Evolutionary conservation across 2,888 invertebrate genomes (phyloP), one percentile per base, ranked within the genome.

Genomic region (Troilus luridus): DNA sequence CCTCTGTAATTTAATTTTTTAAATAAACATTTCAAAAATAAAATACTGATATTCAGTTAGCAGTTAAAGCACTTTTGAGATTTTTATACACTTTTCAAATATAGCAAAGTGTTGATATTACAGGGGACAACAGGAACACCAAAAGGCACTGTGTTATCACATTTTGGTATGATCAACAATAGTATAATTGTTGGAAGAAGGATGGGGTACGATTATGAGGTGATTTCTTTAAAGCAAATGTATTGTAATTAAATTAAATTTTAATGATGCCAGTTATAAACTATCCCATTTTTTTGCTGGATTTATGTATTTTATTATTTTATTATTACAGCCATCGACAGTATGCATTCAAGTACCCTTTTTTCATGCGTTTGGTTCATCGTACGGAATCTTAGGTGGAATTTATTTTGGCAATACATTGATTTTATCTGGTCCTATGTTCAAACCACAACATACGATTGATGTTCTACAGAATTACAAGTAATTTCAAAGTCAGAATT

Each of bases 281-380:
- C 41, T 62, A 62, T 6, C 62, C 21, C 21, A 21, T 62, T 1
- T 62, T 62, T 21, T 19, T 62, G 19, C 6, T 62, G 21, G 9
- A 19, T 88, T 56, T 17, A 56, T 88, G 24, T 60, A 67, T 67
- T 67, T 11, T 67, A n/a, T n/a, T 12, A 90, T 24, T 41, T 19
- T 88, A 54, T 62, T 85, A 58, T 90, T 92, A 59, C n/a, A 91
- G 92, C 92, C 92, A 91, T 93, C 94, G 59, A 92, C 93, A 88
- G 93, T 94, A 62, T 95, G 95, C 92, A 91, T 94, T 7, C 96
- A 97, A 93, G 96, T 97, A 41, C 98, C 98, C 0, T 95, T 97
- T 56, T 98, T 97, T 94, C 98, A 98, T 94, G 97, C 96, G 64
- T 98, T 96, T 93, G 98, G 98, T 0, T 96, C 96, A 91, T 95